Evolutionary conservation across 2,797 vertebrate genomes (phyloP), one percentile per base, ranked within the genome.

Genomic region (Uromys caudimaculatus): DNA sequence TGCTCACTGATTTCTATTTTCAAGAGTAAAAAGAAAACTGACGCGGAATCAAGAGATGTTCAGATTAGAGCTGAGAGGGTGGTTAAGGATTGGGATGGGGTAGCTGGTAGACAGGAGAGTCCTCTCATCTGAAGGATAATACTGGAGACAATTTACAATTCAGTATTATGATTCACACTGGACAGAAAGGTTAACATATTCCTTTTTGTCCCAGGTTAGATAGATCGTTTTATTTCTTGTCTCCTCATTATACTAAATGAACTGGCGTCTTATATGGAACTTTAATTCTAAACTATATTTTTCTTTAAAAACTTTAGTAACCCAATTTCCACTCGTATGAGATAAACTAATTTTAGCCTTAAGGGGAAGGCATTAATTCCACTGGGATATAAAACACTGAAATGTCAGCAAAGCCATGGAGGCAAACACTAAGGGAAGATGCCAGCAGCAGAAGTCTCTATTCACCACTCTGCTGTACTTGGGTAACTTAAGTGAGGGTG

Each of bases 231-330:
- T 47, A 35, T 81, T 84, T 92, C 32, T 69, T 81, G 44, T 27
- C 52, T 69, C 19, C 64, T 92, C 50, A 11, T 35, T 86, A 38
- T n/a, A n/a, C 1, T 58, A 78, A 32, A 69, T 67, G 60, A 71
- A 93, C 52, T 32, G n/a, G 50, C 71, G 12, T 86, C 89, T 67
- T 92, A 62, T 50, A 79, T 44, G 78, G 44, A 35, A 56, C 58
- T 95, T 93, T 41, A 69, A 85, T 94, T 94, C 81, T 91, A 85
- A 93, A 41, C 64, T 84, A 38, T 32, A 86, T 90, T 91, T 90
- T 69, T 89, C 17, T 89, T 56, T n/a, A 50, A 73, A 78, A 92
- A 52, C 54, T 71, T 71, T 87, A 92, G 52, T 38, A 93, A 95
- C 84, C 62, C 14, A 62, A 52, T 79, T 60, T 69, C 4, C 23